Evolutionary conservation across 2,797 vertebrate species (phyloP).

Genomic region (Acanthurus leucopareius): DNA sequence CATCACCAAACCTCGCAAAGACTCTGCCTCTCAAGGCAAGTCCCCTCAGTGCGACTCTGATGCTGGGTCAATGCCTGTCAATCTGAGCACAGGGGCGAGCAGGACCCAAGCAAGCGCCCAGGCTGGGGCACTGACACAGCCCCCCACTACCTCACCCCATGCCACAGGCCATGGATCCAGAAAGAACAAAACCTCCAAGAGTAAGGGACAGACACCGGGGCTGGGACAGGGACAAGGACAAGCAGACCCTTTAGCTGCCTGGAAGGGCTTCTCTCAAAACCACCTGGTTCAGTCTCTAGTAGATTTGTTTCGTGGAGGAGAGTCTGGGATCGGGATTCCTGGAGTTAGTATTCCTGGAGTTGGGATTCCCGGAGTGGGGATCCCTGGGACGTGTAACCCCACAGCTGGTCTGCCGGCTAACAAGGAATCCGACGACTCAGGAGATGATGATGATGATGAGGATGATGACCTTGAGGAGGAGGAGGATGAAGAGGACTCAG

Average conservation of each 20-base stretch:
- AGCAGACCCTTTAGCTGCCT: slow-evolving; percentile 82
- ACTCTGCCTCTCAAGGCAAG: slow-evolving; percentile 85
- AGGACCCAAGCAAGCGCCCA: slow-evolving; percentile 82
- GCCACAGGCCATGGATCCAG: slow-evolving; percentile 89
- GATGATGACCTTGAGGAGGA: slow-evolving; percentile 93
- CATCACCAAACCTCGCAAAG: slow-evolving; percentile 94
- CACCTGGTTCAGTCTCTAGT: slow-evolving; percentile 91
- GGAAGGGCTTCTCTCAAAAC: slow-evolving; percentile 90
- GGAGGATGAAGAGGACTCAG: slow-evolving; percentile 94
- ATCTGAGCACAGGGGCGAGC: slow-evolving; percentile 92
- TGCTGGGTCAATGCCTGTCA: slow-evolving; percentile 88
- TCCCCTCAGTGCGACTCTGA: slow-evolving; percentile 84
- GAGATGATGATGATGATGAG: slow-evolving; percentile 96
- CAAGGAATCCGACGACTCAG: slow-evolving; percentile 98
- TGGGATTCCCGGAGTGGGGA: slow-evolving; percentile 80
- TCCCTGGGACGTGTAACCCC: slow-evolving; percentile 81
- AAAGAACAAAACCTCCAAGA: slow-evolving; percentile 91
- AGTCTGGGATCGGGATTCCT: slow-evolving; percentile 83
- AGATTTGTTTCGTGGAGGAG: slow-evolving; percentile 94
- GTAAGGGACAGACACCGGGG: slow-evolving; percentile 76
- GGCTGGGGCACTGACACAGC: slow-evolving; percentile 80
- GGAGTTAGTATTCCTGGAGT: slow-evolving; percentile 82
- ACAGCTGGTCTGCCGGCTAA: slow-evolving; percentile 89
- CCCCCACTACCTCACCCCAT: slow-evolving; percentile 89
- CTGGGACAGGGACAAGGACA: slow-evolving; percentile 69